Conservation (phyloP, 2,113 vertebrate genomes). For the Trogon surrucura region DNA sequence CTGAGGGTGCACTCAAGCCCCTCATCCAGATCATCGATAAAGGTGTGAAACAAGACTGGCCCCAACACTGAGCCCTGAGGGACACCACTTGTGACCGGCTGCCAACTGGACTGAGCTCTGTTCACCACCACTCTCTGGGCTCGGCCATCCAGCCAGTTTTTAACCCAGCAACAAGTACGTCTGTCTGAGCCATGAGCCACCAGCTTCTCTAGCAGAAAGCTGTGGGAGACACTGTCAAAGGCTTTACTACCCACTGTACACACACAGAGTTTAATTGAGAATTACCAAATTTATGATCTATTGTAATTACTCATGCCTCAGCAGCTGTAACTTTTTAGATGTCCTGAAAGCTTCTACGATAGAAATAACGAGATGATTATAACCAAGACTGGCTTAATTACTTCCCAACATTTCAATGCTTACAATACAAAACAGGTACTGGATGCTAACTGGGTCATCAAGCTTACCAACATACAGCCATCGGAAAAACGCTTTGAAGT, state of each 20-base stretch:
- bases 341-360: not conserved
- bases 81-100: too few relatives aligned
- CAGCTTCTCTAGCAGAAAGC: too few relatives aligned
- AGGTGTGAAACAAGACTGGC: too few relatives aligned
- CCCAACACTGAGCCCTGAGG: too few relatives aligned
- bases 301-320: not conserved
- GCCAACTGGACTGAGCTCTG: too few relatives aligned
- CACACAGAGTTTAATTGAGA: not conserved
- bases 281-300: not conserved
- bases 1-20: too few relatives aligned
- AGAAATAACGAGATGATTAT: not conserved
- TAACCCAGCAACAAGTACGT: too few relatives aligned
- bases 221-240: too few relatives aligned
- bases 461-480: conserved; percentile 98
- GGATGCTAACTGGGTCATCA: not conserved
- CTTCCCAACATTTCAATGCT: not conserved
- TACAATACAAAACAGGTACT: not conserved
- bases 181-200: too few relatives aligned
- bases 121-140: too few relatives aligned
- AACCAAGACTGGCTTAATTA: not conserved
- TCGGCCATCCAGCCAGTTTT: too few relatives aligned
- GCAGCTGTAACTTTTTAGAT: not conserved
- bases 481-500: conserved; percentile 98
- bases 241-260: not conserved
- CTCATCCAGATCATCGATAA: too few relatives aligned